A percentile compares a stretch with the other conserved stretches of the same genome.
Conservation (phyloP, 2,888 invertebrate genomes). For the Aelia acuminata region DNA sequence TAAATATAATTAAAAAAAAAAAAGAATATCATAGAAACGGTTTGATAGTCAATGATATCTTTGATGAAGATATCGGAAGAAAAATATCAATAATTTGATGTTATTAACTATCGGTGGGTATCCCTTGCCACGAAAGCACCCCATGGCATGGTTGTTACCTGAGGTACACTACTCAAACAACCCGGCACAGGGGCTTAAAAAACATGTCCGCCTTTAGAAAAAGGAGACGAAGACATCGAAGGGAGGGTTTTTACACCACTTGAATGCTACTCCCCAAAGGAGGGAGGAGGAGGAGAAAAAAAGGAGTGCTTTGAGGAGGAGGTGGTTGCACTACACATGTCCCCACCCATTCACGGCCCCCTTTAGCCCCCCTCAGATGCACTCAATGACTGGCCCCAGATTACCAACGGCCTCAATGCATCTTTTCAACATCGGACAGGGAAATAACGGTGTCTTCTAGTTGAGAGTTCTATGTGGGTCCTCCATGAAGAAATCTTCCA, state of each 20-base stretch:
- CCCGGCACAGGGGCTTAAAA: not conserved
- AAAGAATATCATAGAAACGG: too few species aligned
- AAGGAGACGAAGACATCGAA: not conserved
- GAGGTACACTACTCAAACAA: slow-evolving; percentile 9
- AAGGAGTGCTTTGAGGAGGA: slow-evolving; percentile 51
- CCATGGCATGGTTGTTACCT: not conserved
- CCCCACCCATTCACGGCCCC: slow-evolving; percentile 35
- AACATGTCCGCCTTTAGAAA: slow-evolving; percentile 5
- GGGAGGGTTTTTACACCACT: slow-evolving; percentile 30
- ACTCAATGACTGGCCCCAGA: not conserved
- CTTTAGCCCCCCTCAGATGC: slow-evolving; percentile 32
- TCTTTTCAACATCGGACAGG: not conserved
- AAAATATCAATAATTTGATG: too few species aligned
- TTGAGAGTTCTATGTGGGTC: not conserved
- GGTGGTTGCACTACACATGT: slow-evolving; percentile 55
- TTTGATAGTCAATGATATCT: too few species aligned
- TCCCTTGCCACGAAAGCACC: not conserved
- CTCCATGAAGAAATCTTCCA: not conserved
- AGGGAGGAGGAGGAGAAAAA: slow-evolving; percentile 37
- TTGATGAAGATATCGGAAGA: too few species aligned
- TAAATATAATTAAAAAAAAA: too few species aligned
- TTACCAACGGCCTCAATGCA: slow-evolving; percentile 26
- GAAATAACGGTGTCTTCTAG: slow-evolving; percentile 25
- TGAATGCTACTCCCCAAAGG: slow-evolving; percentile 14
- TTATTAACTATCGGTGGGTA: not conserved